Evolutionary conservation across 2,888 invertebrate genomes (phyloP).

Genomic region (Allolobophora icterica): DNA sequence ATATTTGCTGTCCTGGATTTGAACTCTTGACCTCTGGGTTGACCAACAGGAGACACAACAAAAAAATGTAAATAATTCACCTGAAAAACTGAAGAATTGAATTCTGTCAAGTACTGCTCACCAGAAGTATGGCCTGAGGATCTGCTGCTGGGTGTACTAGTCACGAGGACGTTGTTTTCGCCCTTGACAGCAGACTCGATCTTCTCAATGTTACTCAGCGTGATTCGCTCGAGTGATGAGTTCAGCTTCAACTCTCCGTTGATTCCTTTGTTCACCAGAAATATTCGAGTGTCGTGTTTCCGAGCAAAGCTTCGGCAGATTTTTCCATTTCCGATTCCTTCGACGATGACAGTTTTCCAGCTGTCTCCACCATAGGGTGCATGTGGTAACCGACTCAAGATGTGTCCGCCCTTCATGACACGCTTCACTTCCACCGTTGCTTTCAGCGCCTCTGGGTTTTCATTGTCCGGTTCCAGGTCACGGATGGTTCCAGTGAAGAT

Average conservation of each 20-base stretch:
- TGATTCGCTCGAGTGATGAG: slow-evolving; percentile 62
- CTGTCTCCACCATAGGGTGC: slow-evolving; percentile 30
- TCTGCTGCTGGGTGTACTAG: background rate
- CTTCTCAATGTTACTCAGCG: slow-evolving; percentile 58
- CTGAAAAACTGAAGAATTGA: background rate
- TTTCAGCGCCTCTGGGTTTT: slow-evolving; percentile 43
- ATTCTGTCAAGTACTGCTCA: background rate
- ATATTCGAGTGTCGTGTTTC: slow-evolving; percentile 63
- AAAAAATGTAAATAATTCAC: background rate
- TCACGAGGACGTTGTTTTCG: background rate
- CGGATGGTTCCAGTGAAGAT: slow-evolving; percentile 63
- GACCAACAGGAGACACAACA: background rate
- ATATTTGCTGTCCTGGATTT: background rate
- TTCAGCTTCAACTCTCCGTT: slow-evolving; percentile 59
- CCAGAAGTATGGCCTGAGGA: too few relatives aligned
- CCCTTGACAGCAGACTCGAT: slow-evolving; percentile 56
- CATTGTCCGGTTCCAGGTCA: slow-evolving; percentile 51
- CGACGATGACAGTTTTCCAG: slow-evolving; percentile 52
- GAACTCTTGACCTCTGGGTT: background rate
- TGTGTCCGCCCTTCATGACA: slow-evolving; percentile 59
- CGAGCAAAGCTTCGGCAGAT: slow-evolving; percentile 58
- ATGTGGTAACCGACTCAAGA: slow-evolving; percentile 44
- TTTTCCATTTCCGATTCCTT: slow-evolving; percentile 60
- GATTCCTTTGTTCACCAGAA: slow-evolving; percentile 54
- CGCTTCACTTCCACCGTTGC: slow-evolving; percentile 62